Evolutionary conservation across 2,888 invertebrate genomes (phyloP).

Genomic region (Portevinia maculata): DNA sequence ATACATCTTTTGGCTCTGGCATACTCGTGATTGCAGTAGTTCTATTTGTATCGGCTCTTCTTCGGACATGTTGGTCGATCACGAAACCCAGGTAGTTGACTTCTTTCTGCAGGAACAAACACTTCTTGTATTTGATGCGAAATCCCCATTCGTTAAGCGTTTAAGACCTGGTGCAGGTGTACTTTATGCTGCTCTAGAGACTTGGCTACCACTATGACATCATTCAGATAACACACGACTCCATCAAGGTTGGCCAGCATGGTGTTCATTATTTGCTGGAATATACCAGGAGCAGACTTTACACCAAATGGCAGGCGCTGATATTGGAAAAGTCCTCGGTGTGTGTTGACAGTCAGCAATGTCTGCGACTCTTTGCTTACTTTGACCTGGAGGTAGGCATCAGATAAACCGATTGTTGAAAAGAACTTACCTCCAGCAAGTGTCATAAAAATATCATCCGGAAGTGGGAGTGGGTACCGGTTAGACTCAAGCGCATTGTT

Average conservation of each 20-base stretch:
- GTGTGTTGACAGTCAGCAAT: slow-evolving; percentile 67
- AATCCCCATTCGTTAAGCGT: slow-evolving; percentile 34
- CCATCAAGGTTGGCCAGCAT: slow-evolving; percentile 60
- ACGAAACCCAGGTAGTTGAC: slow-evolving; percentile 28
- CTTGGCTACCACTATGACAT: slow-evolving; percentile 21
- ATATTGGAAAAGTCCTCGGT: slow-evolving; percentile 58
- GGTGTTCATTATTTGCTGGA: slow-evolving; percentile 70
- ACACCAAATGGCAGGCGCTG: slow-evolving; percentile 67
- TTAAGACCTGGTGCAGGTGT: slow-evolving; percentile 18
- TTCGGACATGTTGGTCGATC: too few species aligned
- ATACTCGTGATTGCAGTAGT: too few species aligned
- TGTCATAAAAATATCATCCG: slow-evolving; percentile 71
- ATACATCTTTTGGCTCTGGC: slow-evolving; percentile 53
- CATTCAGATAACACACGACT: slow-evolving; percentile 29
- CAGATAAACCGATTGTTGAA: slow-evolving; percentile 66
- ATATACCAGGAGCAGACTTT: slow-evolving; percentile 72
- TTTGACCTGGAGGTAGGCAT: slow-evolving; percentile 74
- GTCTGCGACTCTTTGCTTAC: slow-evolving; percentile 65
- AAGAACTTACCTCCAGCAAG: slow-evolving; percentile 54
- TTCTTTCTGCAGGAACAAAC: slow-evolving; percentile 28
- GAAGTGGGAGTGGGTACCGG: slow-evolving; percentile 67
- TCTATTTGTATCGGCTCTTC: too few species aligned
- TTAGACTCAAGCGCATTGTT: slow-evolving; percentile 73
- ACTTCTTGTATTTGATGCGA: slow-evolving; percentile 32
- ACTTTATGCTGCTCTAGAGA: slow-evolving; percentile 19